Base-by-base conservation (phyloP, 2,113 vertebrate species). In the Todiramphus chloris region DNA sequence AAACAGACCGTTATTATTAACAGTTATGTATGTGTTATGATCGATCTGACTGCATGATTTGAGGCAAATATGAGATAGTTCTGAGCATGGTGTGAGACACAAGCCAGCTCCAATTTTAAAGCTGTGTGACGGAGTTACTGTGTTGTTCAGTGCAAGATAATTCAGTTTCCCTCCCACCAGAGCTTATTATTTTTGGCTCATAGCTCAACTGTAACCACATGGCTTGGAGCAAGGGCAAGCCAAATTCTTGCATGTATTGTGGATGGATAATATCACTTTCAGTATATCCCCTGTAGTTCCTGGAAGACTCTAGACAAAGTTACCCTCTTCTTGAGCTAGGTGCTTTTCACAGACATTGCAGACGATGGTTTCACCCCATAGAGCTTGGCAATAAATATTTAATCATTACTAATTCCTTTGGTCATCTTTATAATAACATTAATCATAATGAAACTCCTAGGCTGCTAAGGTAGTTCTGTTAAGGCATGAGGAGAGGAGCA, bases 341-440 rank as follows among this genome's bases (percentile, higher is more conserved):
- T 59, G 21, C 6, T 75, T 77, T 74, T 13, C 31, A 56, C 10
- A 35, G 4, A 31, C 14, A 27, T 58, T 62, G 16, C 6, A 37
- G 30, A 39, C 16, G 33, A 31, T 0, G 1, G 7, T 59, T 82
- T 77, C 27, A 9, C 3, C 33, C 4, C 6, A 11, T 2, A 67
- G 18, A 67, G 25, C 33, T 55, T 93, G 20, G 12, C 31, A 95
- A 86, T 84, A 89, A 73, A 6, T 46, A 84, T 43, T 12, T 90
- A 90, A 97, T 91, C 67, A 75, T 95, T 89, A 95, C 76, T 87
- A 91, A 92, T 96, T 93, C 21, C 20, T 93, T 95, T 80, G 43
- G 46, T 37, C 58, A 35, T 90, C 58, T 89, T 89, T 58, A 43
- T 48, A 79, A 75, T 80, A 53, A 20, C 10, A 59, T 53, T 78